Percentiles rank a stretch among this genome's conserved stretches.
These are phyloP conservation scores for Gymnocephalus cernua DNA, from an alignment of 2,113 vertebrate species.

Conservation along the genomic window DNA sequence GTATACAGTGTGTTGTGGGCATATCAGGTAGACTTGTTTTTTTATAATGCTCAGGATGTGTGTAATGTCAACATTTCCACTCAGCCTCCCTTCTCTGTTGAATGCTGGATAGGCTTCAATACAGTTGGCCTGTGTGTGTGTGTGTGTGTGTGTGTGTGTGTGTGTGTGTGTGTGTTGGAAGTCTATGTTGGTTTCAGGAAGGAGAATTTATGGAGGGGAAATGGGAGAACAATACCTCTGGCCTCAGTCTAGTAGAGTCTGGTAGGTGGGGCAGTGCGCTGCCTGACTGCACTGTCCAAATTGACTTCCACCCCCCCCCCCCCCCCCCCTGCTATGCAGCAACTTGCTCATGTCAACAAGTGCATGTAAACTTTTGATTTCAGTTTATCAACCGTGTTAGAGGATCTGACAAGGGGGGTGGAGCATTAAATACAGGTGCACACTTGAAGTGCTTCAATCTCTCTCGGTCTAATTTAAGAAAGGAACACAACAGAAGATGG, in stretches of 20 bases:
- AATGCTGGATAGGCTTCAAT: constrained; percentile 15
- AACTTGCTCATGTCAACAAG: background rate
- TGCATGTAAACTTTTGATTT: background rate
- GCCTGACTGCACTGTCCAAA: background rate
- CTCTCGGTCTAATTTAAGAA: constrained; percentile 37
- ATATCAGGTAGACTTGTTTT: constrained; percentile 46
- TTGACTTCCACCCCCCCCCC: too few relatives aligned
- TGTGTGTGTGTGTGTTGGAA: constrained; percentile 32
- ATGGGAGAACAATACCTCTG: constrained; percentile 72
- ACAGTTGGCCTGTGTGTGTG: background rate
- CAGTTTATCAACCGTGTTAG: background rate
- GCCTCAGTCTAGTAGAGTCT: constrained; percentile 15
- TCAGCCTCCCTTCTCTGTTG: constrained; percentile 22
- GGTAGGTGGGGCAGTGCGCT: constrained; percentile 21
- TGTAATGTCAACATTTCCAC: constrained; percentile 64
- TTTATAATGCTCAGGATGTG: constrained; percentile 45
- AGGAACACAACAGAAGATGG: constrained; percentile 20
- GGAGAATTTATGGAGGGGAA: constrained; percentile 56
- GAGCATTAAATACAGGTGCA: background rate
- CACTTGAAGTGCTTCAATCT: background rate
- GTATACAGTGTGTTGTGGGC: constrained; percentile 5
- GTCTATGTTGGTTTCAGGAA: constrained; percentile 58
- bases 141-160: background rate
- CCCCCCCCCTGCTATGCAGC: too few relatives aligned
- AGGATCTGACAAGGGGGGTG: too few relatives aligned